These are phyloP conservation scores for Bucorvus abyssinicus DNA, from an alignment of 2,797 vertebrate genomes.

Conservation along the genomic window DNA sequence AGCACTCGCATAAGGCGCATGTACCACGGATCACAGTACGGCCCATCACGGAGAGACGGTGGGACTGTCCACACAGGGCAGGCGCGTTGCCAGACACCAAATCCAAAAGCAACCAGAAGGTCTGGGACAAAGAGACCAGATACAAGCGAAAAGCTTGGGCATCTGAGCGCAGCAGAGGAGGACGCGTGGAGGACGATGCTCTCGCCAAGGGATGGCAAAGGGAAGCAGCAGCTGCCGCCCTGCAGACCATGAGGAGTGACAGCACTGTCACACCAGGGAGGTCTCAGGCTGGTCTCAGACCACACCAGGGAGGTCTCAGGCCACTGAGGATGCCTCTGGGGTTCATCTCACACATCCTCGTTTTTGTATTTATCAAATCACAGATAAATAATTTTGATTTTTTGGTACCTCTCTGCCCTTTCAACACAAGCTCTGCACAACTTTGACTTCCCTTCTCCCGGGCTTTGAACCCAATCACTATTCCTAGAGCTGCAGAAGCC, in stretches of 20 bases:
- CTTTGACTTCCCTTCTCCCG: fast-evolving
- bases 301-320: background rate
- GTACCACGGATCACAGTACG: fast-evolving
- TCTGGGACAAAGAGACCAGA: background rate
- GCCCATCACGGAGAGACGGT: background rate
- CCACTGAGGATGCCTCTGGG: background rate
- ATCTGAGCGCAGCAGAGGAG: fast-evolving
- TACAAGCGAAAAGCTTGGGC: background rate
- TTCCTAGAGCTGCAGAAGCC: background rate
- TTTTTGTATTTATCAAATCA: background rate
- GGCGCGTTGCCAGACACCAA: fast-evolving
- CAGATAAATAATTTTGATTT: too few relatives aligned
- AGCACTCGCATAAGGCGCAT: fast-evolving
- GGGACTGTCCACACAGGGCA: fast-evolving
- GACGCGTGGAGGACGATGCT: fast-evolving
- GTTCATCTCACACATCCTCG: background rate
- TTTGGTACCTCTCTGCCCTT: background rate
- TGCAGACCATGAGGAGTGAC: background rate
- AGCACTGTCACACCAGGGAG: background rate
- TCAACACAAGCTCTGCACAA: background rate
- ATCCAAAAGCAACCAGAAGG: background rate
- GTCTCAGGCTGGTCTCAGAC: too few relatives aligned
- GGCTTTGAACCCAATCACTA: background rate
- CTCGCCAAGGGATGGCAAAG: background rate
- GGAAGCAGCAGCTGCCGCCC: background rate